A percentile compares a stretch with the other conserved stretches of the same genome.
Conservation (phyloP, 2,113 vertebrate species). For the Tragelaphus scriptus region DNA sequence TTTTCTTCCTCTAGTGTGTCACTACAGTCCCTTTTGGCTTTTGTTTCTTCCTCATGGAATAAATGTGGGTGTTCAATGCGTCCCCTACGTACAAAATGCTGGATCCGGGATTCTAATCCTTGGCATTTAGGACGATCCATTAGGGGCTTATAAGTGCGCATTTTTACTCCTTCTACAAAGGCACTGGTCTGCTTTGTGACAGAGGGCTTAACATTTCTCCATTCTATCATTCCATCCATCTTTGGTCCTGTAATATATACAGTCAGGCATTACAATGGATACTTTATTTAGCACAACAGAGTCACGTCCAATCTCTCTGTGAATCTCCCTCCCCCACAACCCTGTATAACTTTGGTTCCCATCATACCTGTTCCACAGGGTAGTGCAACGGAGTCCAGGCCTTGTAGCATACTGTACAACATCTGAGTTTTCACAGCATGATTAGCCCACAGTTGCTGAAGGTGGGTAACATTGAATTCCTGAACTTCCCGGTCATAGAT, state of each 20-base stretch:
- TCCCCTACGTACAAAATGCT: conserved; percentile 90
- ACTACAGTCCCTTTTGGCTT: conserved; percentile 51
- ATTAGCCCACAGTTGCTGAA: conserved; percentile 92
- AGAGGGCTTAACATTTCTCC: conserved; percentile 64
- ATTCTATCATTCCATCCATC: conserved; percentile 6
- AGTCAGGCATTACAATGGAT: background rate
- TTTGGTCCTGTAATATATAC: conserved; percentile 27
- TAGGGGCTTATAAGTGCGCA: conserved; percentile 87
- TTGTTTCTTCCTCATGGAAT: conserved; percentile 37
- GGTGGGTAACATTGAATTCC: conserved; percentile 80
- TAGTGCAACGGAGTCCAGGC: conserved; percentile 76
- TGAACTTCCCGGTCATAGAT: conserved; percentile 83
- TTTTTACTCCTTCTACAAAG: conserved; percentile 89
- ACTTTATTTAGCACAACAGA: background rate
- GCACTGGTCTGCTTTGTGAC: conserved; percentile 75
- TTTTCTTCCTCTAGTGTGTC: conserved; percentile 69
- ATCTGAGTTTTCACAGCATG: conserved; percentile 86
- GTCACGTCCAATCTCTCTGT: background rate
- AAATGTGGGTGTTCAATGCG: conserved; percentile 78
- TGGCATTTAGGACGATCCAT: conserved; percentile 90
- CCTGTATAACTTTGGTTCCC: background rate
- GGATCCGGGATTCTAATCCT: conserved; percentile 91
- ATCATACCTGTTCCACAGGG: conserved; percentile 60
- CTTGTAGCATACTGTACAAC: conserved; percentile 86
- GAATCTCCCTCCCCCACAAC: background rate